Percentiles rank a stretch among this genome's conserved stretches.
These are phyloP conservation scores for cattle (Bos taurus) DNA, from an alignment of 2,113 vertebrate species.

Conservation along the genomic window ARS-UCD2.0 NC_037337.1:33822001-33822500, in stretches of 20 bases:
- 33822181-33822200: background rate
- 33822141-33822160: background rate
- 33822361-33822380: background rate
- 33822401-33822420: background rate
- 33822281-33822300: background rate
- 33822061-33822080: background rate
- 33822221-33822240: background rate
- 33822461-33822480: background rate
- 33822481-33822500: background rate
- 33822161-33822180: background rate
- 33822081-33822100: background rate
- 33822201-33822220: background rate
- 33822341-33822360: background rate
- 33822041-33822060: background rate
- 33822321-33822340: background rate
- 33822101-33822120: background rate
- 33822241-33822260: background rate
- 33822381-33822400: background rate
- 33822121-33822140: background rate
- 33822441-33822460: background rate
- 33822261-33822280: background rate
- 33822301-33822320: background rate
- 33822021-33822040: background rate
- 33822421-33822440: background rate
- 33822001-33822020: background rate